These are phyloP conservation scores for Nematopogon swammerdamellus DNA, from an alignment of 2,888 invertebrate species.

Conservation along the genomic window DNA sequence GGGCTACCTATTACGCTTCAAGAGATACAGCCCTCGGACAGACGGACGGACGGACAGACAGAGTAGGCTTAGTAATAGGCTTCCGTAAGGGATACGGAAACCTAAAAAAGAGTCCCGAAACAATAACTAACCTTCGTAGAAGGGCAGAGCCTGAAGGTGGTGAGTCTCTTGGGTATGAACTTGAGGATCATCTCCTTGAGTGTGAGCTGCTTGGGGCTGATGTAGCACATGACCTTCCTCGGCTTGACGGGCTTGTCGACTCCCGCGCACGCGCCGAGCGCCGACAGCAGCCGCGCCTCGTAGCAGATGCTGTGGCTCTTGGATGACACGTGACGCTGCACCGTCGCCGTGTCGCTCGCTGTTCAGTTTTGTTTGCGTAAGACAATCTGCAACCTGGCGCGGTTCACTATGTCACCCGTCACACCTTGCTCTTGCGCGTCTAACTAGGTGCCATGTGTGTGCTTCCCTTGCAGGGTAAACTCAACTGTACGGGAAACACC, in stretches of 20 bases:
- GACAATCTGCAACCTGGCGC: no score
- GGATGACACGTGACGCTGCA: conserved; percentile 82
- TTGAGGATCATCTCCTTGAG: conserved; percentile 91
- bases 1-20: no score
- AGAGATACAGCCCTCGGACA: no score
- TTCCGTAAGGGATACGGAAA: no score
- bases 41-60: no score
- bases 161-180: conserved; percentile 88
- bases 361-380: conserved; percentile 9
- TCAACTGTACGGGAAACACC: no score
- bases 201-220: conserved; percentile 86
- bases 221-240: conserved; percentile 85
- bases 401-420: no score
- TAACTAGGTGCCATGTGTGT: no score
- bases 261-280: conserved; percentile 13
- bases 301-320: conserved; percentile 85
- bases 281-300: conserved; percentile 58
- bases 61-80: no score
- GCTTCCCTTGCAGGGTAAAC: no score
- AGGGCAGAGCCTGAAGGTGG: conserved; percentile 88
- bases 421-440: no score
- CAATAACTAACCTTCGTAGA: conserved; percentile 91
- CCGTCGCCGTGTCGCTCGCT: conserved; percentile 78
- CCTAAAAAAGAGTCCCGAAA: no score
- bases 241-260: conserved; percentile 64